Evolutionary conservation across 2,797 vertebrate genomes (phyloP).

Genomic region (Platyrinchus mystaceus): DNA sequence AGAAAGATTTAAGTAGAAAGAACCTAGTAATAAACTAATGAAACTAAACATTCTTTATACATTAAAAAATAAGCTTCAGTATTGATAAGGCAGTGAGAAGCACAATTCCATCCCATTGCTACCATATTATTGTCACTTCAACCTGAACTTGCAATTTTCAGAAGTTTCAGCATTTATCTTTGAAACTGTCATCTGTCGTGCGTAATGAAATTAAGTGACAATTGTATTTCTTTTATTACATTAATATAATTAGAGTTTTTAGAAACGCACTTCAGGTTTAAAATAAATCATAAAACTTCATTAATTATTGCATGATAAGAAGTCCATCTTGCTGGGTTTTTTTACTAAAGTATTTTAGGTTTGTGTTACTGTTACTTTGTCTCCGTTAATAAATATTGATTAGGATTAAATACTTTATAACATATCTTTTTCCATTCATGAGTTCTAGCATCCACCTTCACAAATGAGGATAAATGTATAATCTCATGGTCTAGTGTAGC

Average conservation of each 20-base stretch:
- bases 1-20: neutral
- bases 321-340: neutral
- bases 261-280: neutral
- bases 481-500: conserved; percentile 27
- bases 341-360: neutral
- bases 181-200: conserved; percentile 11
- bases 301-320: conserved; percentile 6
- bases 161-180: conserved; percentile 17
- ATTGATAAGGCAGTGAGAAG: neutral
- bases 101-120: neutral
- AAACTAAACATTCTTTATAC: neutral
- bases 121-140: neutral
- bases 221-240: conserved; percentile 3
- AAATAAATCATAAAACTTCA: conserved; percentile 40
- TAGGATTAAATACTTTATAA: conserved; percentile 53
- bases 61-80: neutral
- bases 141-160: neutral
- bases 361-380: conserved; percentile 30
- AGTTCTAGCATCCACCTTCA: conserved; percentile 16
- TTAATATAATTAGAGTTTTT: conserved; percentile 7
- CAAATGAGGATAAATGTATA: conserved; percentile 61
- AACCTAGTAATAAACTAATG: neutral
- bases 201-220: conserved; percentile 12
- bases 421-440: neutral
- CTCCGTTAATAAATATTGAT: conserved; percentile 58